A percentile compares a stretch with the other conserved stretches of the same genome.
Conservation (phyloP, 2,113 vertebrate genomes). For the Asarcornis scutulata region DNA sequence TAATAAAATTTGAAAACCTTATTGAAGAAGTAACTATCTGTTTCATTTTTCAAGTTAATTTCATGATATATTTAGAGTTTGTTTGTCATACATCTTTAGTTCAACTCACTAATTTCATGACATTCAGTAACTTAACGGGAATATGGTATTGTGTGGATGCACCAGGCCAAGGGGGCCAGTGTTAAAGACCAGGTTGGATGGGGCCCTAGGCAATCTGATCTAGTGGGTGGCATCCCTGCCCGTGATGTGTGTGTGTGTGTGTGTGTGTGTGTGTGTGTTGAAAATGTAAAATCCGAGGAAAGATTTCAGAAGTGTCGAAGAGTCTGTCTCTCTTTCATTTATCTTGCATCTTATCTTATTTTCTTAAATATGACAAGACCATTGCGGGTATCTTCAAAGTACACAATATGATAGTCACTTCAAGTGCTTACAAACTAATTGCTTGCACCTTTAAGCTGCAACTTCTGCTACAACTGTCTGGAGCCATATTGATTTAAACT, state of each 20-base stretch:
- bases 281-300: not conserved
- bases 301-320: not conserved
- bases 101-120: constrained; percentile 37
- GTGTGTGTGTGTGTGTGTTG: not conserved
- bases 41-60: constrained; percentile 57
- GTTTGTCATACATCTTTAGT: constrained; percentile 53
- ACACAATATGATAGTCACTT: not conserved
- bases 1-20: constrained; percentile 64
- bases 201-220: no score
- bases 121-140: constrained; percentile 37
- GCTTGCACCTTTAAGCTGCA: not conserved
- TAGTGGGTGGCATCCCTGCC: no score
- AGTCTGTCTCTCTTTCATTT: not conserved
- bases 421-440: not conserved
- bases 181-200: no score
- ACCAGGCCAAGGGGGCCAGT: no score
- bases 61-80: constrained; percentile 50
- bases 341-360: not conserved
- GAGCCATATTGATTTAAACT: not conserved
- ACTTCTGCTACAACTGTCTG: not conserved
- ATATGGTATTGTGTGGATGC: not conserved
- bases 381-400: not conserved
- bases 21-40: constrained; percentile 51
- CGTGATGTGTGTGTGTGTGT: not conserved
- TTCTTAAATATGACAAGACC: not conserved